phyloP scores from a whole-genome alignment of 2,888 invertebrate species.

The Macrosoma leucophasiata region DNA sequence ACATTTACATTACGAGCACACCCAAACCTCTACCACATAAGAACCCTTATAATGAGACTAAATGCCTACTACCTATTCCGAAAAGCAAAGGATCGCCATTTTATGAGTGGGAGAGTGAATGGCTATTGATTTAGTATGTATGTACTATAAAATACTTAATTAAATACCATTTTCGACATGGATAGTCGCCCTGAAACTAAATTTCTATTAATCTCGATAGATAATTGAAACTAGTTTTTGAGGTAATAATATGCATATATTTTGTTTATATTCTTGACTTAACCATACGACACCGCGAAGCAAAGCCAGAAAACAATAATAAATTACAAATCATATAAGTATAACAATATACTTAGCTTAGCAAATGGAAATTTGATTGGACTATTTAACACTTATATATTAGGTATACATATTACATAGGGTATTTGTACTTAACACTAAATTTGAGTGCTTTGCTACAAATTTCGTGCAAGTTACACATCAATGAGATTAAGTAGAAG shows the following conservation, averaged over 20 bases:
- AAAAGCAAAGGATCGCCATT: too few relatives aligned
- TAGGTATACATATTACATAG: conserved; percentile 22
- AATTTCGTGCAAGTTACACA: conserved; percentile 32
- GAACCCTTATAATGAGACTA: too few relatives aligned
- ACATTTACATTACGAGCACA: too few relatives aligned
- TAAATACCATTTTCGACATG: too few relatives aligned
- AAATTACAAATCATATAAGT: conserved; percentile 29
- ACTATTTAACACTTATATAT: conserved; percentile 18
- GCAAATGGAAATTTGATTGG: conserved; percentile 35
- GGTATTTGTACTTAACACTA: conserved; percentile 31
- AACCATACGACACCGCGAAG: conserved; percentile 40
- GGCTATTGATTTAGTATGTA: too few relatives aligned
- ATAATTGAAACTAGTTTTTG: too few relatives aligned
- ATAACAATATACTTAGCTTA: conserved; percentile 32
- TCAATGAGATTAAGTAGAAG: conserved; percentile 15
- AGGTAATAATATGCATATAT: conserved; percentile 37
- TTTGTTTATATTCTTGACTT: conserved; percentile 38
- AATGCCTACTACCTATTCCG: too few relatives aligned
- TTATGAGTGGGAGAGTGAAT: too few relatives aligned
- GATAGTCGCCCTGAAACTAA: too few relatives aligned
- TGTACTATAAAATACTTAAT: too few relatives aligned
- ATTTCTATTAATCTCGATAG: too few relatives aligned
- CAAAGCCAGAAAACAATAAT: conserved; percentile 32
- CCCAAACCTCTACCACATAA: too few relatives aligned
- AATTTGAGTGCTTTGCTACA: conserved; percentile 40